Percentiles rank a stretch among this genome's conserved stretches.
These are phyloP conservation scores for Nemopilema nomurai DNA, from an alignment of 30 jellyfish, hydroid and myxozoan genomes.

Conservation along the genomic window DNA sequence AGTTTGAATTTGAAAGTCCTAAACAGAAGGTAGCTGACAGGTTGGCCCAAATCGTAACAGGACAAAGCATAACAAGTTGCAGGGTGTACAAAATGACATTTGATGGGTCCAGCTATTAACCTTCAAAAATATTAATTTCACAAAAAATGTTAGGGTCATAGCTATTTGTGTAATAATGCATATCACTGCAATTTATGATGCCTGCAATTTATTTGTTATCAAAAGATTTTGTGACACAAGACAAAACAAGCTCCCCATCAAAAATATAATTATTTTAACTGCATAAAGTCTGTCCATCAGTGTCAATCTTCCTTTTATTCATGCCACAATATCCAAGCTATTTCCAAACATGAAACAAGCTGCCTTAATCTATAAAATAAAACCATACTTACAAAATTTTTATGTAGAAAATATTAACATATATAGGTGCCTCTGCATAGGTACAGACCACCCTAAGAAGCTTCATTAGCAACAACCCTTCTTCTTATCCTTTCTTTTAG, in stretches of 20 bases:
- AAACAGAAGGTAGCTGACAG: too few relatives aligned
- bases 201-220: not conserved
- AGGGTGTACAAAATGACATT: too few relatives aligned
- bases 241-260: not conserved
- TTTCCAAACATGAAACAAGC: not conserved
- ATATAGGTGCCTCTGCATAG: not conserved
- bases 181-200: too few relatives aligned
- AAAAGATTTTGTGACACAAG: too few relatives aligned
- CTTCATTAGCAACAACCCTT: conserved; percentile 80
- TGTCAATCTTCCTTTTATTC: not conserved
- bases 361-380: not conserved
- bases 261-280: too few relatives aligned
- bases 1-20: too few relatives aligned
- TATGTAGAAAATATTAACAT: not conserved
- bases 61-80: too few relatives aligned
- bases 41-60: too few relatives aligned
- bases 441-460: not conserved
- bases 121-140: too few relatives aligned
- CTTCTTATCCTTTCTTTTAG: conserved; percentile 54
- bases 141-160: too few relatives aligned
- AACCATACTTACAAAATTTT: conserved; percentile 10
- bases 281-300: not conserved
- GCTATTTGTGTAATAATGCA: too few relatives aligned
- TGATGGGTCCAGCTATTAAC: too few relatives aligned
- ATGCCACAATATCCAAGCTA: not conserved